phyloP scores from a whole-genome alignment of 1,140 invertebrate species.

The Ceratosolen solmsi region DNA sequence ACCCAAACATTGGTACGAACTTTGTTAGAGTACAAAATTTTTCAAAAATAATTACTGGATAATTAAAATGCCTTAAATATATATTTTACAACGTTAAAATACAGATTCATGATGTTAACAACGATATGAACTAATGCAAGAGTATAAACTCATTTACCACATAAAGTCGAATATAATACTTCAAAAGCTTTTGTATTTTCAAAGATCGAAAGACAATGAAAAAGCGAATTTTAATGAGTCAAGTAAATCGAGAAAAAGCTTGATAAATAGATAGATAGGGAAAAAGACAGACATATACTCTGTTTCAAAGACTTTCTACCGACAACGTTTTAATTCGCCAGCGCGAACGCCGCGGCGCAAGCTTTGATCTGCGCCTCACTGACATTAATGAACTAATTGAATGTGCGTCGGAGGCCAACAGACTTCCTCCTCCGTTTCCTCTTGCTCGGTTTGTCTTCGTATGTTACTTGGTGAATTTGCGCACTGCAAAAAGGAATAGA shows the following conservation, averaged over 20 bases:
- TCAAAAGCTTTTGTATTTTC: background rate
- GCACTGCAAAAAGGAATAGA: background rate
- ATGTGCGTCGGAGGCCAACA: conserved; percentile 45
- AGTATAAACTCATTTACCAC: background rate
- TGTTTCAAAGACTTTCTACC: background rate
- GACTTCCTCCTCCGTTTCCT: conserved; percentile 21
- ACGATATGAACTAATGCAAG: no score
- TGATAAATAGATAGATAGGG: background rate
- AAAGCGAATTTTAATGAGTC: conserved; percentile 4
- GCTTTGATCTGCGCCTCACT: conserved; percentile 55
- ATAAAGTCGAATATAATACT: background rate
- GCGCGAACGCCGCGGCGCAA: background rate
- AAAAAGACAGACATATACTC: background rate
- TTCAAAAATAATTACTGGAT: background rate
- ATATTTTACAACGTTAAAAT: background rate
- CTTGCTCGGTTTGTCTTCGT: background rate
- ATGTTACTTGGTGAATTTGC: background rate
- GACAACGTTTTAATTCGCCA: conserved; percentile 23
- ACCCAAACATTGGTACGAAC: no score
- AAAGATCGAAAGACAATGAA: conserved; percentile 3
- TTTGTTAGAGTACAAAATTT: background rate
- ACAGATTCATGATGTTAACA: background rate
- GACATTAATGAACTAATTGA: conserved; percentile 61
- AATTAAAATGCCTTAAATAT: background rate
- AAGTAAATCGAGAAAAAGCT: background rate